phyloP scores from a whole-genome alignment of 2,888 invertebrate genomes.

The Mactromeris polynyma region DNA sequence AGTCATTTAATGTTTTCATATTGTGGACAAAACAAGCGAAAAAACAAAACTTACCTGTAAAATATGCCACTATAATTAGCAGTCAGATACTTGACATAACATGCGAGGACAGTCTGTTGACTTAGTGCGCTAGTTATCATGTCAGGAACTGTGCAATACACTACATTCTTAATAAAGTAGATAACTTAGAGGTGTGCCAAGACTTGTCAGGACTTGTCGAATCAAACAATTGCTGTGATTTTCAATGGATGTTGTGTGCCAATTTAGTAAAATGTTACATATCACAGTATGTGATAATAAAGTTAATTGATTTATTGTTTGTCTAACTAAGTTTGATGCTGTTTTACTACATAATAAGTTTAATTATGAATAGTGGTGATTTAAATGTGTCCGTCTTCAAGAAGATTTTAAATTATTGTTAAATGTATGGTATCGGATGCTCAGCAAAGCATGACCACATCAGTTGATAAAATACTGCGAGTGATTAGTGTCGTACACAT shows the following conservation, averaged over 20 bases:
- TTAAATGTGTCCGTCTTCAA: not conserved
- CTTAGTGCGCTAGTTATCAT: no score
- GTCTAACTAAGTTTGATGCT: not conserved
- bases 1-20: no score
- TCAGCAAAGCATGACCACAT: not conserved
- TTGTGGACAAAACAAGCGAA: no score
- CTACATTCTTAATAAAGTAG: not conserved
- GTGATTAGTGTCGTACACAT: not conserved
- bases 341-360: no score
- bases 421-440: not conserved
- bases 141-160: not conserved
- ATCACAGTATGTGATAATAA: conserved; percentile 1
- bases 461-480: not conserved
- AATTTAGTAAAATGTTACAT: not conserved
- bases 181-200: not conserved
- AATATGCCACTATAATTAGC: no score
- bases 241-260: not conserved
- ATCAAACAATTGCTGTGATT: not conserved
- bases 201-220: conserved; percentile 2
- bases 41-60: no score
- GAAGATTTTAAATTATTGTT: not conserved
- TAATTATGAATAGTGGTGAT: no score
- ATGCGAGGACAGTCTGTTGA: no score
- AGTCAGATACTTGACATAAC: no score
- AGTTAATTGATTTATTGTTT: not conserved